Conservation (phyloP, 2,888 invertebrate genomes). For the Cephus runcator region DNA sequence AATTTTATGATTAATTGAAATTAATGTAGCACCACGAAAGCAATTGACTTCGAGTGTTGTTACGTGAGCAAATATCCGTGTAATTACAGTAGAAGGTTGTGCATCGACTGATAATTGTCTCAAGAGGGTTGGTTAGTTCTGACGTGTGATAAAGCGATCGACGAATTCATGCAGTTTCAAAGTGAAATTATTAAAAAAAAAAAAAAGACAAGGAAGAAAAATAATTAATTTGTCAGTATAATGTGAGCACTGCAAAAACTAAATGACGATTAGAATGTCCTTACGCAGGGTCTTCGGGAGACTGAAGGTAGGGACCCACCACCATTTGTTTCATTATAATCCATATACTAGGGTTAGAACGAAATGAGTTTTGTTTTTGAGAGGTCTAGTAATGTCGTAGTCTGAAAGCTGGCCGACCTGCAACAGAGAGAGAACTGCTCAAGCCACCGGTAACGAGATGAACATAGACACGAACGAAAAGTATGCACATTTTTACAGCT, state of each 20-base stretch:
- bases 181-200: not conserved
- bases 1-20: not conserved
- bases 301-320: slow-evolving; percentile 53
- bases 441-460: slow-evolving; percentile 48
- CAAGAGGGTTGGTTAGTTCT: not conserved
- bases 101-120: not conserved
- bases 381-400: slow-evolving; percentile 67
- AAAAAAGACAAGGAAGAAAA: not conserved
- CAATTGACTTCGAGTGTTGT: not conserved
- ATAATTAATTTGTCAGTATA: not conserved
- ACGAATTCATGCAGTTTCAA: not conserved
- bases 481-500: slow-evolving; percentile 7
- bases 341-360: slow-evolving; percentile 53
- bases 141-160: not conserved
- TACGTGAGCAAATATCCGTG: not conserved
- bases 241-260: not conserved
- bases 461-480: slow-evolving; percentile 33
- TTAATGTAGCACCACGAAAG: not conserved
- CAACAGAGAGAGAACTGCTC: slow-evolving; percentile 64
- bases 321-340: slow-evolving; percentile 49
- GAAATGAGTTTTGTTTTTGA: slow-evolving; percentile 53
- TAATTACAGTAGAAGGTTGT: not conserved
- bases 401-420: slow-evolving; percentile 68
- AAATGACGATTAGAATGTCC: slow-evolving; percentile 26
- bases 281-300: slow-evolving; percentile 32